phyloP scores from a whole-genome alignment of 2,113 vertebrate genomes.

The Anoplopoma fimbria region DNA sequence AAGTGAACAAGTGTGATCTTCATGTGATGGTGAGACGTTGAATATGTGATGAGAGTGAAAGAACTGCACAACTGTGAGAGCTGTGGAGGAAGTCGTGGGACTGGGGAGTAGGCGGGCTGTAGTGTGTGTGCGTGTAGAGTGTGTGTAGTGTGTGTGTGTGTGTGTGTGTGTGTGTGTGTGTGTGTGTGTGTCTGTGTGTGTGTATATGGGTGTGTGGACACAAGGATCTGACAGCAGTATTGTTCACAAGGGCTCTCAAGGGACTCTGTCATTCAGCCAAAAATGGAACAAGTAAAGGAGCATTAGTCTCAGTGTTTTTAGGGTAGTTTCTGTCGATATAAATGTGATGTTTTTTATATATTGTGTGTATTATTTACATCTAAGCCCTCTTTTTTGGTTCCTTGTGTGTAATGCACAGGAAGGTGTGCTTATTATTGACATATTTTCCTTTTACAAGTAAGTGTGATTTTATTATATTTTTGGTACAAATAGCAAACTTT shows the following conservation, averaged over 20 bases:
- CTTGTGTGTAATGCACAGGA: neutral
- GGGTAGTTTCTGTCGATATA: neutral
- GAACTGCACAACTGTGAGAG: slow-evolving; percentile 67
- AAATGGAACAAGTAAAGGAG: slow-evolving; percentile 24
- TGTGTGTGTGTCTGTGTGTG: slow-evolving; percentile 22
- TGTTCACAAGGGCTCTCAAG: slow-evolving; percentile 38
- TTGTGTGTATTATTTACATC: neutral
- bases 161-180: slow-evolving; percentile 20
- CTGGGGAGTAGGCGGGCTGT: slow-evolving; percentile 68
- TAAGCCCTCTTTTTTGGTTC: neutral
- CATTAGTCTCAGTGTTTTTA: neutral
- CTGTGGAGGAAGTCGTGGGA: slow-evolving; percentile 56
- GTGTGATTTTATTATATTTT: neutral
- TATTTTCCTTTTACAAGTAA: neutral
- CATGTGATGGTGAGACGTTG: slow-evolving; percentile 57
- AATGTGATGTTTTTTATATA: neutral
- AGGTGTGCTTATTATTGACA: neutral
- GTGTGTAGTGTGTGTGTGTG: slow-evolving; percentile 26
- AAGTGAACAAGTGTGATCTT: slow-evolving; percentile 40
- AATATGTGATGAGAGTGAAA: slow-evolving; percentile 64
- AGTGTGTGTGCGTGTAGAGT: slow-evolving; percentile 17
- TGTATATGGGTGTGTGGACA: slow-evolving; percentile 33
- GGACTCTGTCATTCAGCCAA: slow-evolving; percentile 11
- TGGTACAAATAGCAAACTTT: neutral
- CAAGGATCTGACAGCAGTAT: slow-evolving; percentile 54